Evolutionary conservation across 2,888 invertebrate genomes (phyloP), one percentile per base, ranked within the genome.

Genomic region (Villa cingulata): DNA sequence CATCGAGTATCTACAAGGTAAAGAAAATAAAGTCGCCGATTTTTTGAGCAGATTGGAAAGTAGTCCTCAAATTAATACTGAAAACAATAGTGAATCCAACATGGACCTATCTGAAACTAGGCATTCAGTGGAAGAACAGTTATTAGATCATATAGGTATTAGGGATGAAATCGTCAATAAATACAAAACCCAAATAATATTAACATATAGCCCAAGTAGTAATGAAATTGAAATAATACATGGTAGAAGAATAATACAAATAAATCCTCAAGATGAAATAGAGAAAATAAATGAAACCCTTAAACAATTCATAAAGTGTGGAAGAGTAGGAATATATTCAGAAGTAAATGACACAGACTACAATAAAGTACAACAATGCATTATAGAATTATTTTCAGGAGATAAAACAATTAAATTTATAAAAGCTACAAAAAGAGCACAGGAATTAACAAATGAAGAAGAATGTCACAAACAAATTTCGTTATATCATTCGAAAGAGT

Each of bases 1-100:
- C 37, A 49, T 51, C 10, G 51, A 52, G 29, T 53, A 53, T 36
- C 23, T 53, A 1, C 17, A 47, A 48, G 48, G 50, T 5, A 51
- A 51, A 36, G 48, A 49, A 37, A 53, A 52, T 45, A 46, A 48
- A 17, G 52, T 52, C 12, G 45, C 52, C 3, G 52, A 54, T 41
- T 54, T 43, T 49, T 37, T 54, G 19, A 54, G 51, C 40, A 51
- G 49, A 32, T 29, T 50, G 20, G 49, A 51, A 46, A 46, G 48
- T 34, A 36, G 29, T 18, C 36, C n/a, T 18, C 41, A 48, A 36
- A 47, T 43, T n/a, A 20, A n/a, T 12, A 10, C 10, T 29, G 36
- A 49, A 29, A 48, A 51, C 34, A 46, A 45, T 37, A 45, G 14
- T 19, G 48, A 46, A 46, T 51, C 48, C 36, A 48, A 51, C 41